phyloP scores from a whole-genome alignment of 2,888 invertebrate species.

The Omphaloscelis lunosa region DNA sequence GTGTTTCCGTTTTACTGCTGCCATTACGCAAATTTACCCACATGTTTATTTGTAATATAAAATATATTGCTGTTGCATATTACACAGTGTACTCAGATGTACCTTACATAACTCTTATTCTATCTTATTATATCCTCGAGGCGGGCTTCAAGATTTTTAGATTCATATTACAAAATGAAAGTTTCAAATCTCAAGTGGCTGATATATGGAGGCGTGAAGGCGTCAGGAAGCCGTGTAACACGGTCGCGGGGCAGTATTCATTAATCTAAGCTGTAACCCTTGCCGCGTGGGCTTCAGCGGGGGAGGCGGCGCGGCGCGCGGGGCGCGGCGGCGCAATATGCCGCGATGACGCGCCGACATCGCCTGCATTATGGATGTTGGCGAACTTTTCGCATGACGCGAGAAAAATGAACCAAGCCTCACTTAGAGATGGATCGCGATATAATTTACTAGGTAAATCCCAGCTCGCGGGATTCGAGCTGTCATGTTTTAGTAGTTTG shows the following conservation, averaged over 20 bases:
- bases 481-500: constrained; percentile 33
- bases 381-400: constrained; percentile 87
- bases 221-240: constrained; percentile 65
- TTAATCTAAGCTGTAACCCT: constrained; percentile 85
- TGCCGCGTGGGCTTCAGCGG: constrained; percentile 65
- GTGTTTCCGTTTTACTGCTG: constrained; percentile 82
- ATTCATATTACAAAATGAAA: constrained; percentile 57
- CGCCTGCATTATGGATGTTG: constrained; percentile 89
- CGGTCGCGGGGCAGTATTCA: constrained; percentile 74
- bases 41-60: constrained; percentile 90
- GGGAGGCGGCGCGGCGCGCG: constrained; percentile 50
- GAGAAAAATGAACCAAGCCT: constrained; percentile 89
- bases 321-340: constrained; percentile 80
- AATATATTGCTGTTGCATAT: constrained; percentile 83
- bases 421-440: constrained; percentile 83
- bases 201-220: constrained; percentile 69
- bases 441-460: constrained; percentile 80
- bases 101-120: constrained; percentile 58
- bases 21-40: constrained; percentile 89
- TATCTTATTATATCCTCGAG: constrained; percentile 41
- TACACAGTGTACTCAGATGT: constrained; percentile 69
- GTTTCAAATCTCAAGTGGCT: constrained; percentile 64
- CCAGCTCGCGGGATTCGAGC: constrained; percentile 43
- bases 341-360: constrained; percentile 89
- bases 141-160: constrained; percentile 51